These are phyloP conservation scores for Cheilosia vernalis DNA, from an alignment of 2,888 invertebrate species.

Conservation along the genomic window DNA sequence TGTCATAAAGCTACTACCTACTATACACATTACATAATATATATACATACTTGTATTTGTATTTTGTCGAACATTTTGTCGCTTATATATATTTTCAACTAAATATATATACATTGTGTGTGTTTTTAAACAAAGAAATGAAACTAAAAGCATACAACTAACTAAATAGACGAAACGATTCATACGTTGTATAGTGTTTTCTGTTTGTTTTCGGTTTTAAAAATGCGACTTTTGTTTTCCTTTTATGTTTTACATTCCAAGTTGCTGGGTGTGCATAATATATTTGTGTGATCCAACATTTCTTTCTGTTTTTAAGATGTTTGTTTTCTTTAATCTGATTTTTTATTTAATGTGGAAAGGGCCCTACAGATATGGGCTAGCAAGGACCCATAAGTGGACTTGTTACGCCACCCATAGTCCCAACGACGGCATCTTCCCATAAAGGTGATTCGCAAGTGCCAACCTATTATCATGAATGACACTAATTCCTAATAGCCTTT, in stretches of 20 bases:
- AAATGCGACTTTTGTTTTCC: conserved; percentile 6
- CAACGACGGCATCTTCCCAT: too few relatives aligned
- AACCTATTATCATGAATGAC: too few relatives aligned
- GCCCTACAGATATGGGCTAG: too few relatives aligned
- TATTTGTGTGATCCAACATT: not conserved
- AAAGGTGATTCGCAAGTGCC: too few relatives aligned
- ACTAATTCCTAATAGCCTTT: too few relatives aligned
- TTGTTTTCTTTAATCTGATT: too few relatives aligned
- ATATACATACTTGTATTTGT: conserved; percentile 47
- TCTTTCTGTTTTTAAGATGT: too few relatives aligned
- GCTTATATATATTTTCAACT: conserved; percentile 57
- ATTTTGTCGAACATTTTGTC: conserved; percentile 31
- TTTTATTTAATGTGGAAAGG: too few relatives aligned
- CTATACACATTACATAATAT: conserved; percentile 59
- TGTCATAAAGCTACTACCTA: conserved; percentile 48
- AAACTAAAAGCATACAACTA: conserved; percentile 49
- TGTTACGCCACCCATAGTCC: too few relatives aligned
- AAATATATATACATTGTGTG: conserved; percentile 44
- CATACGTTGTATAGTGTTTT: conserved; percentile 24
- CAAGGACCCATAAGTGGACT: too few relatives aligned
- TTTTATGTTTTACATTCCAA: conserved; percentile 1
- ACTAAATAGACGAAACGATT: conserved; percentile 37
- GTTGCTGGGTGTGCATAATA: not conserved
- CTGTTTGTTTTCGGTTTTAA: not conserved
- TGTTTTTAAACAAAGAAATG: conserved; percentile 37